Conservation (phyloP, 2,888 invertebrate genomes). For the Eilema griseolum region DNA sequence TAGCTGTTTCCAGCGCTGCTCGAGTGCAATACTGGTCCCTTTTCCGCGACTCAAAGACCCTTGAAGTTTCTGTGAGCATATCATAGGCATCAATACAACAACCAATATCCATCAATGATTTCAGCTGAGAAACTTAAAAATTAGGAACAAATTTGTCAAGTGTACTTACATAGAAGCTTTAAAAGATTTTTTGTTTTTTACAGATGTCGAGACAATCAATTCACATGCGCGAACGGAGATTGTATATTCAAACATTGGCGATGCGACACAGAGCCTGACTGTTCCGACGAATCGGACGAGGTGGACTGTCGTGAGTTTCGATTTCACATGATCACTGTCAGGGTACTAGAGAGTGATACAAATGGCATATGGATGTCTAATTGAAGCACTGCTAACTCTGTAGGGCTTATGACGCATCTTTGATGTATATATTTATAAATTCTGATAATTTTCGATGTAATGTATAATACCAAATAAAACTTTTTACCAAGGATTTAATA, state of each 20-base stretch:
- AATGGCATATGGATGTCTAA: slow-evolving; percentile 39
- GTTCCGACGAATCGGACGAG: slow-evolving; percentile 92
- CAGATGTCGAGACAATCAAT: slow-evolving; percentile 91
- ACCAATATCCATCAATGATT: too few relatives aligned
- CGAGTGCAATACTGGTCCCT: too few relatives aligned
- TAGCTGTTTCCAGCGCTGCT: too few relatives aligned
- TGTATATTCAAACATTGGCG: slow-evolving; percentile 91
- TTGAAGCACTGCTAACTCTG: slow-evolving; percentile 49
- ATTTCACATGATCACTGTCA: slow-evolving; percentile 46
- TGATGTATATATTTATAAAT: slow-evolving; percentile 34
- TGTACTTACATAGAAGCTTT: too few relatives aligned
- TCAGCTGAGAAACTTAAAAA: too few relatives aligned
- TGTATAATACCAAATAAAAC: slow-evolving; percentile 20
- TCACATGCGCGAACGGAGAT: slow-evolving; percentile 90
- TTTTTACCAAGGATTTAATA: too few relatives aligned
- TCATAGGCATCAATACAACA: too few relatives aligned
- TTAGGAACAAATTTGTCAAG: too few relatives aligned
- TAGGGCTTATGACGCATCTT: slow-evolving; percentile 37
- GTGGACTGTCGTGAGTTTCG: slow-evolving; percentile 89
- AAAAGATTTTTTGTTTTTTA: neutral
- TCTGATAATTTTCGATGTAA: slow-evolving; percentile 19
- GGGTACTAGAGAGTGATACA: slow-evolving; percentile 40
- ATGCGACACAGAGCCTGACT: slow-evolving; percentile 92
- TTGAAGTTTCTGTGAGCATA: too few relatives aligned
- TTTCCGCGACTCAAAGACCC: too few relatives aligned